Evolutionary conservation across 2,113 vertebrate species (phyloP).

Genomic region (Myotis lucifugus): DNA sequence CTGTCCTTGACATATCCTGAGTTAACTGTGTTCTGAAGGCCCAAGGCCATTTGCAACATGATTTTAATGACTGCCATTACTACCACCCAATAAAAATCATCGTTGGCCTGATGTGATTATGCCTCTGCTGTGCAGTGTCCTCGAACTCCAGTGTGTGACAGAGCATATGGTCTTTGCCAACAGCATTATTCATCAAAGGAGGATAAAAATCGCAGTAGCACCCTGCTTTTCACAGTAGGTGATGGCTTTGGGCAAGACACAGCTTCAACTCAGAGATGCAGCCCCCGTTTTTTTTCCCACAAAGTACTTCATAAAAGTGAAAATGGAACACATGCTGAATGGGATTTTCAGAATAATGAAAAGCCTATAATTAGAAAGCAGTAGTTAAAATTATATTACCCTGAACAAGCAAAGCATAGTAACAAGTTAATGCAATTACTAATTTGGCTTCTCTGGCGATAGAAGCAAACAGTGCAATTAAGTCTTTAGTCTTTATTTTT

Average conservation of each 20-base stretch:
- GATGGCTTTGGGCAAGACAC: slow-evolving; percentile 27
- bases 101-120: neutral
- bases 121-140: neutral
- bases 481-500: slow-evolving; percentile 27
- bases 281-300: neutral
- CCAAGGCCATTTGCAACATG: neutral
- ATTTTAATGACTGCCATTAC: slow-evolving; percentile 51
- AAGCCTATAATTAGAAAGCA: slow-evolving; percentile 50
- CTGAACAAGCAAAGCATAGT: slow-evolving; percentile 12
- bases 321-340: slow-evolving; percentile 52
- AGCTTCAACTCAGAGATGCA: slow-evolving; percentile 23
- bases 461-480: slow-evolving; percentile 52
- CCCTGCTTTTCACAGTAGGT: slow-evolving; percentile 50
- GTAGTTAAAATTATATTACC: slow-evolving; percentile 64
- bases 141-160: neutral
- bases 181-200: slow-evolving; percentile 62
- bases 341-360: slow-evolving; percentile 62
- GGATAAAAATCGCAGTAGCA: slow-evolving; percentile 34
- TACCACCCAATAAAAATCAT: slow-evolving; percentile 25
- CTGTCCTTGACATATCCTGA: slow-evolving; percentile 12
- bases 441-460: slow-evolving; percentile 35
- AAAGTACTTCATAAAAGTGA: slow-evolving; percentile 35
- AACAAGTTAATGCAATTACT: slow-evolving; percentile 63
- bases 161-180: slow-evolving; percentile 61
- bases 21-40: slow-evolving; percentile 12